A percentile compares a stretch with the other conserved stretches of the same genome.
Conservation (phyloP, 64 coral and sea anemone species). For the Porites lutea region DNA sequence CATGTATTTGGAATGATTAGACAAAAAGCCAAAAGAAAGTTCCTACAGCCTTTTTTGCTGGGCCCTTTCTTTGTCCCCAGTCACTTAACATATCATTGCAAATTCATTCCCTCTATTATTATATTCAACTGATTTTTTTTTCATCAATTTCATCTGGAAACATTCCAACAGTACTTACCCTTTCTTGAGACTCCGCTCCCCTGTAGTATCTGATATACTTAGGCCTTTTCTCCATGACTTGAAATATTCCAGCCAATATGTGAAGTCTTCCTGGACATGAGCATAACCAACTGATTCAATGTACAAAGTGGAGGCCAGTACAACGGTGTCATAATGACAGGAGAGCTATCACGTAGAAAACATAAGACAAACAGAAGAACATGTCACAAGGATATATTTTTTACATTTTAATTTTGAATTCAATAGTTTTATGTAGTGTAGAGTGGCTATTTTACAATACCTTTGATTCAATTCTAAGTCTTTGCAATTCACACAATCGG, state of each 20-base stretch:
- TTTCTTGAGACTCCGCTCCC: neutral
- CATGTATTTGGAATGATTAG: no score
- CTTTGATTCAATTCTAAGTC: slow-evolving; percentile 65
- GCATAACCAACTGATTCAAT: slow-evolving; percentile 70
- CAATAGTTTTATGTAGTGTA: neutral
- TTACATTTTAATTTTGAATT: no score
- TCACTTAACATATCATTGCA: no score
- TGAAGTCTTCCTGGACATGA: slow-evolving; percentile 77
- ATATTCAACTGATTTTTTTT: no score
- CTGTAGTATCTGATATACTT: neutral
- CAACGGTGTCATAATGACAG: slow-evolving; percentile 18
- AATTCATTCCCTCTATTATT: no score
- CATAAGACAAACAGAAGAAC: neutral
- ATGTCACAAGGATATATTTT: neutral
- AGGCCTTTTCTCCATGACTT: slow-evolving; percentile 53
- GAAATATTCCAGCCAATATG: slow-evolving; percentile 87
- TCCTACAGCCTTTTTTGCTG: no score
- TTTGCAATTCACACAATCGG: slow-evolving; percentile 66
- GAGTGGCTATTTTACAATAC: neutral
- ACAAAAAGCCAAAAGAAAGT: no score
- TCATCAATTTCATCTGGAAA: no score
- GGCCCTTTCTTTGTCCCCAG: no score
- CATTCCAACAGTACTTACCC: neutral
- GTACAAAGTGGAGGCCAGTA: slow-evolving; percentile 43
- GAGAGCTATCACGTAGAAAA: slow-evolving; percentile 45